A percentile compares a stretch with the other conserved stretches of the same genome.
Evolutionary conservation across 2,797 vertebrate species (phyloP).

Genomic region (Clarias laeviceps): DNA sequence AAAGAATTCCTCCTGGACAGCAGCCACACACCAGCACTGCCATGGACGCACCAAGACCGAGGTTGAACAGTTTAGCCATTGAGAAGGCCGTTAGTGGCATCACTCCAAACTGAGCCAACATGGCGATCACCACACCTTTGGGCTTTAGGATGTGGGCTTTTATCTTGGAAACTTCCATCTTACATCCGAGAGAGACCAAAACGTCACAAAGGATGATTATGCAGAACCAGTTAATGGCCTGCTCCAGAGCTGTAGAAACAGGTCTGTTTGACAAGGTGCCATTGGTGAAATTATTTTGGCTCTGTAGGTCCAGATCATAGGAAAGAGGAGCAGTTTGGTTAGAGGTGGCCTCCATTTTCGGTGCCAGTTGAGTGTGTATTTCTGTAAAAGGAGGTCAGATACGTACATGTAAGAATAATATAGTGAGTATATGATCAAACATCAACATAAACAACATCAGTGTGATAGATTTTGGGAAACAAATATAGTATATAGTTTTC

Average conservation of each 20-base stretch:
- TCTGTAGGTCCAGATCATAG: neutral
- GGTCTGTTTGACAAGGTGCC: slow-evolving; percentile 49
- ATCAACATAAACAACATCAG: no score
- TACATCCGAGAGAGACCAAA: slow-evolving; percentile 82
- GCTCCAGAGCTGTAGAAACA: slow-evolving; percentile 58
- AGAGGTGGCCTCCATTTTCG: slow-evolving; percentile 8
- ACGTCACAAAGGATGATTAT: slow-evolving; percentile 60
- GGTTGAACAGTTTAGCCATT: slow-evolving; percentile 73
- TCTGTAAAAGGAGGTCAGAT: neutral
- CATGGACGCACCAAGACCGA: slow-evolving; percentile 68
- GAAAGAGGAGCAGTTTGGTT: neutral
- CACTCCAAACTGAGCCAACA: slow-evolving; percentile 79
- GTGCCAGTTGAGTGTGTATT: neutral
- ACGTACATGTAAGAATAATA: no score
- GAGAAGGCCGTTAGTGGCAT: slow-evolving; percentile 82
- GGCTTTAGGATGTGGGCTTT: slow-evolving; percentile 78
- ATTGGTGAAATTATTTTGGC: neutral
- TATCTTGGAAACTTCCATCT: slow-evolving; percentile 82
- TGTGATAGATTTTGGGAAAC: no score
- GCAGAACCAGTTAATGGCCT: slow-evolving; percentile 58
- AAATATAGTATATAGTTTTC: no score
- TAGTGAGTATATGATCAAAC: no score
- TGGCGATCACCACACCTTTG: slow-evolving; percentile 74
- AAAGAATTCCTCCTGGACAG: slow-evolving; percentile 79
- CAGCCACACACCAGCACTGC: slow-evolving; percentile 82